A percentile compares a stretch with the other conserved stretches of the same genome.
Conservation (phyloP, 2,888 invertebrate genomes). For the Endomychus coccineus region DNA sequence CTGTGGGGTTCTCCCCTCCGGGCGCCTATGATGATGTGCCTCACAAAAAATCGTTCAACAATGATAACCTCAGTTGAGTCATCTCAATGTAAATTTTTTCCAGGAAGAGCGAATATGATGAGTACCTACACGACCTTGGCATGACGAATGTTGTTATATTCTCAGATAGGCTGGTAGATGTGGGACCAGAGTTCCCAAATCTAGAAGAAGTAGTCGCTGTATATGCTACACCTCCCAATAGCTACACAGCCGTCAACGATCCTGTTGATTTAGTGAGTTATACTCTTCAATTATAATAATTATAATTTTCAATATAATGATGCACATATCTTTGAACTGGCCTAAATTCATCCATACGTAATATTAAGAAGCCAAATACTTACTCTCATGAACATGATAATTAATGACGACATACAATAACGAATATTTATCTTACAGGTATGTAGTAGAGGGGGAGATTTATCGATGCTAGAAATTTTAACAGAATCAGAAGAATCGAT, state of each 20-base stretch:
- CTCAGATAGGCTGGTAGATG: constrained; percentile 47
- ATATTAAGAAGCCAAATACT: no score
- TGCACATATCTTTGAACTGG: no score
- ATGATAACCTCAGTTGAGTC: no score
- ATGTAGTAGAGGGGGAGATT: constrained; percentile 71
- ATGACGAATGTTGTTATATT: constrained; percentile 51
- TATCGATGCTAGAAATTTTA: constrained; percentile 64
- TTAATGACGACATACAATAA: no score
- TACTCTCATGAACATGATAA: no score
- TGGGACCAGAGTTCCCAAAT: constrained; percentile 46
- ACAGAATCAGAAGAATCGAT: constrained; percentile 61
- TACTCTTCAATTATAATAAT: no score
- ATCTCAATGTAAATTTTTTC: constrained; percentile 2
- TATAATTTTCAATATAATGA: no score
- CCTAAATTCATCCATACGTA: no score
- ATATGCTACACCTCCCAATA: constrained; percentile 72
- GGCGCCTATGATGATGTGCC: no score
- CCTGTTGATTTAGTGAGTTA: constrained; percentile 67
- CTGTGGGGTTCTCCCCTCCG: no score
- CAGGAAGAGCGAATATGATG: constrained; percentile 59
- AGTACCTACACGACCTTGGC: constrained; percentile 61
- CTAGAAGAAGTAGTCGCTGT: constrained; percentile 57
- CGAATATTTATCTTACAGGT: constrained; percentile 34
- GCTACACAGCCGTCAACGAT: constrained; percentile 70
- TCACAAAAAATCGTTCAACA: no score